These are phyloP conservation scores for Stenopsyche tienmushanensis DNA, from an alignment of 1,140 invertebrate species.

Conservation along the genomic window DNA sequence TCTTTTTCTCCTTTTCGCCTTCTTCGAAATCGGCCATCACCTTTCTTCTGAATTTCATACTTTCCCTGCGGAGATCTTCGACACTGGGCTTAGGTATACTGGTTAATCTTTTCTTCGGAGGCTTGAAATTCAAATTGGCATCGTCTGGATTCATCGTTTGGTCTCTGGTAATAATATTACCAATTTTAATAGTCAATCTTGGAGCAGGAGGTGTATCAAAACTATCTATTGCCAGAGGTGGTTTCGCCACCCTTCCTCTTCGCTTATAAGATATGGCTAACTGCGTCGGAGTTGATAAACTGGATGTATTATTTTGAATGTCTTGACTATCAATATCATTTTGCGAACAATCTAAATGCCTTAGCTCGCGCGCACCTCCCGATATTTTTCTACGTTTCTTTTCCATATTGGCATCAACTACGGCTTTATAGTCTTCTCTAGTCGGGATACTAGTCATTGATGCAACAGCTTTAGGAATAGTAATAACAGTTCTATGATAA, in stretches of 20 bases:
- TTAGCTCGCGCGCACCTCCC: conserved; percentile 56
- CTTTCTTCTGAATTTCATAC: conserved; percentile 83
- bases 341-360: conserved; percentile 49
- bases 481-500: conserved; percentile 70
- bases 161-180: conserved; percentile 48
- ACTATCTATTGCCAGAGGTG: conserved; percentile 40
- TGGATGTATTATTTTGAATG: conserved; percentile 26
- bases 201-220: conserved; percentile 56
- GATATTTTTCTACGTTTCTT: conserved; percentile 68
- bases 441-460: conserved; percentile 83
- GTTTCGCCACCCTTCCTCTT: conserved; percentile 55
- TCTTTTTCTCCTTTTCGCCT: conserved; percentile 63
- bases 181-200: conserved; percentile 83
- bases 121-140: conserved; percentile 59
- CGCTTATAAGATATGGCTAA: conserved; percentile 54
- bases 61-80: conserved; percentile 78
- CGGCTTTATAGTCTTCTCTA: conserved; percentile 74
- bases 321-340: conserved; percentile 50
- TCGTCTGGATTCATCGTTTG: conserved; percentile 51
- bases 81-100: conserved; percentile 66
- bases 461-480: conserved; percentile 82
- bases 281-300: conserved; percentile 33
- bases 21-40: conserved; percentile 79
- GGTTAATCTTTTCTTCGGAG: conserved; percentile 77
- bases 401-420: conserved; percentile 63